phyloP scores from a whole-genome alignment of 1,140 invertebrate species.

The Mesaphorura yosii region DNA sequence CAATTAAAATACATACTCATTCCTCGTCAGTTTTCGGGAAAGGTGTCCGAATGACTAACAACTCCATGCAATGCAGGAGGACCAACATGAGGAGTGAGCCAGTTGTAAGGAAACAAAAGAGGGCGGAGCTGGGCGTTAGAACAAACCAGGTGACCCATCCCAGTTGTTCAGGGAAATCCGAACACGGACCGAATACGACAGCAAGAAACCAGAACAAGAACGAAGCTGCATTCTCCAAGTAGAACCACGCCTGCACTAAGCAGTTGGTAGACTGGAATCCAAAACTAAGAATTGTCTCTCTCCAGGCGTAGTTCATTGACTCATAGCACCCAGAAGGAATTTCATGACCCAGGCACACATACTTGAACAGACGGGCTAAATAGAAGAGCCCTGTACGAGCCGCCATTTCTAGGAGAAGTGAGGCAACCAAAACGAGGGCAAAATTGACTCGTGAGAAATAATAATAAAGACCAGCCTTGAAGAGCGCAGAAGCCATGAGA shows the following conservation, averaged over 20 bases:
- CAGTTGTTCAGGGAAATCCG: too few species aligned
- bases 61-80: too few species aligned
- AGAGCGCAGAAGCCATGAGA: conserved; percentile 9
- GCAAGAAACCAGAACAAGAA: conserved; percentile 17
- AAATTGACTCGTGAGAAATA: conserved; percentile 3
- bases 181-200: too few species aligned
- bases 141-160: too few species aligned
- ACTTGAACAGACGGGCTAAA: conserved; percentile 9
- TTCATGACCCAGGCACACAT: conserved; percentile 1
- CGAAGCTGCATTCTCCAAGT: conserved; percentile 16
- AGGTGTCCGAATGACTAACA: too few species aligned
- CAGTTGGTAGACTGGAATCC: conserved; percentile 21
- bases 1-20: too few species aligned
- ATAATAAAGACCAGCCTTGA: background rate
- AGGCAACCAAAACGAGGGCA: background rate
- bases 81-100: too few species aligned
- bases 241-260: conserved; percentile 20
- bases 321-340: conserved; percentile 23
- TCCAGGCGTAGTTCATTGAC: conserved; percentile 25
- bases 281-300: conserved; percentile 15
- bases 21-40: too few species aligned
- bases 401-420: conserved; percentile 5
- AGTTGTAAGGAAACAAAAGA: too few species aligned
- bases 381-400: conserved; percentile 12
- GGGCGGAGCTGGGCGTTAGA: too few species aligned